Evolutionary conservation across 1,140 invertebrate genomes (phyloP).

Genomic region (Bombus vancouverensis): DNA sequence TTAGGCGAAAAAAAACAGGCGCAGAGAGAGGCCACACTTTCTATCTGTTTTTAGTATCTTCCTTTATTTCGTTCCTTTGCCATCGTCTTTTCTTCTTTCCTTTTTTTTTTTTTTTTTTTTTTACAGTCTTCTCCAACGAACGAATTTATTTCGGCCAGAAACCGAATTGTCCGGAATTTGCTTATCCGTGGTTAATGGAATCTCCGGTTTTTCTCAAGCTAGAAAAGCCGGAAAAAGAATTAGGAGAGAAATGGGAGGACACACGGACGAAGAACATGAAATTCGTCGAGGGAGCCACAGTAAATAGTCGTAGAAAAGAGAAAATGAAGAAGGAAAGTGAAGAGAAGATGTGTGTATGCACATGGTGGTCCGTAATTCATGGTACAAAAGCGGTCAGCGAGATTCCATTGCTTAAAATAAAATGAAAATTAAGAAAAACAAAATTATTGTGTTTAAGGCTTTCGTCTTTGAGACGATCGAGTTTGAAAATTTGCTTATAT

Average conservation of each 20-base stretch:
- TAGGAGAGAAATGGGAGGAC: too few relatives aligned
- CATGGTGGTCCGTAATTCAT: too few relatives aligned
- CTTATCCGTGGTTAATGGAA: conserved; percentile 47
- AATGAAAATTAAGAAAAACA: too few relatives aligned
- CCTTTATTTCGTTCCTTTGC: not conserved
- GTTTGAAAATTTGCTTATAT: too few relatives aligned
- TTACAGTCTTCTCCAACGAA: not conserved
- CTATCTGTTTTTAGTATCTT: too few relatives aligned
- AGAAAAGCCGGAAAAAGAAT: not conserved
- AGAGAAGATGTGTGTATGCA: not conserved
- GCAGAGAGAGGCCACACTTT: not conserved
- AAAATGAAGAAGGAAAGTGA: not conserved
- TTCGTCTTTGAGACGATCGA: too few relatives aligned
- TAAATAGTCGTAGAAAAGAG: conserved; percentile 34
- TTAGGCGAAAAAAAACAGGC: conserved; percentile 13
- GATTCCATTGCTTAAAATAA: too few relatives aligned
- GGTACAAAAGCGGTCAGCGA: too few relatives aligned
- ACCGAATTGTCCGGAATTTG: conserved; percentile 47
- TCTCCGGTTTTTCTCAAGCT: conserved; percentile 2
- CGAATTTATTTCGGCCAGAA: conserved; percentile 44
- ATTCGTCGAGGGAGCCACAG: conserved; percentile 19
- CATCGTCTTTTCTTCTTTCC: too few relatives aligned
- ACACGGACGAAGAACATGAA: not conserved
- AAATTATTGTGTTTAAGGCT: too few relatives aligned
- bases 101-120: too few relatives aligned